Percentiles rank a stretch among this genome's conserved stretches.
These are phyloP conservation scores for Thereva unica DNA, from an alignment of 2,888 invertebrate species.

Conservation along the genomic window DNA sequence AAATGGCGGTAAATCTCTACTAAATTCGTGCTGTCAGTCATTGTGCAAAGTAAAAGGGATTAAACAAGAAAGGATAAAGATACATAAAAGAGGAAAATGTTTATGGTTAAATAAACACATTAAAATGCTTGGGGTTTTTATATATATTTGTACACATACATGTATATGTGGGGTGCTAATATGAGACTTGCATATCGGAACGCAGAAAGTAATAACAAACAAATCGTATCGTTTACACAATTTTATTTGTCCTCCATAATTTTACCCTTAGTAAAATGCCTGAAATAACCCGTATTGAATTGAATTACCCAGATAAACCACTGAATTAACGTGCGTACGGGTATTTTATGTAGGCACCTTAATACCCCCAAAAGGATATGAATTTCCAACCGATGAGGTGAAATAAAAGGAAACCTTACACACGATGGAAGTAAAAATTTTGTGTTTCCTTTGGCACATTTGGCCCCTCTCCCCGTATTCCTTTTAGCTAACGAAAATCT, in stretches of 20 bases:
- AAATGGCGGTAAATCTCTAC: conserved; percentile 14
- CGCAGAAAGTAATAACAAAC: too few relatives aligned
- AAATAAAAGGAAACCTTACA: conserved; percentile 12
- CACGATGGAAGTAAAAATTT: conserved; percentile 2
- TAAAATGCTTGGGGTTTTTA: too few relatives aligned
- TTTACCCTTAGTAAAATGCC: too few relatives aligned
- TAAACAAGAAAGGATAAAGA: too few relatives aligned
- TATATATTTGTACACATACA: too few relatives aligned
- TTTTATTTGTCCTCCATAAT: too few relatives aligned
- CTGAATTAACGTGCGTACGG: not conserved
- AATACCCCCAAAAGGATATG: conserved; percentile 1
- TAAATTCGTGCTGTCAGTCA: not conserved
- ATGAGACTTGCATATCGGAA: too few relatives aligned
- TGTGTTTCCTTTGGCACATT: not conserved
- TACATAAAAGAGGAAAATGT: too few relatives aligned
- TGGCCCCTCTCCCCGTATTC: not conserved
- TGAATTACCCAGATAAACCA: not conserved
- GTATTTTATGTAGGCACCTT: not conserved
- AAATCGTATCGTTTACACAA: too few relatives aligned
- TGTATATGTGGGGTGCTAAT: too few relatives aligned
- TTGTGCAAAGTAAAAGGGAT: not conserved
- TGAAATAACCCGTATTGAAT: not conserved
- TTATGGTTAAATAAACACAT: too few relatives aligned
- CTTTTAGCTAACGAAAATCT: not conserved
- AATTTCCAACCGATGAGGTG: conserved; percentile 18